phyloP scores from a whole-genome alignment of 2,797 vertebrate species.

The Myripristis jacobus region DNA sequence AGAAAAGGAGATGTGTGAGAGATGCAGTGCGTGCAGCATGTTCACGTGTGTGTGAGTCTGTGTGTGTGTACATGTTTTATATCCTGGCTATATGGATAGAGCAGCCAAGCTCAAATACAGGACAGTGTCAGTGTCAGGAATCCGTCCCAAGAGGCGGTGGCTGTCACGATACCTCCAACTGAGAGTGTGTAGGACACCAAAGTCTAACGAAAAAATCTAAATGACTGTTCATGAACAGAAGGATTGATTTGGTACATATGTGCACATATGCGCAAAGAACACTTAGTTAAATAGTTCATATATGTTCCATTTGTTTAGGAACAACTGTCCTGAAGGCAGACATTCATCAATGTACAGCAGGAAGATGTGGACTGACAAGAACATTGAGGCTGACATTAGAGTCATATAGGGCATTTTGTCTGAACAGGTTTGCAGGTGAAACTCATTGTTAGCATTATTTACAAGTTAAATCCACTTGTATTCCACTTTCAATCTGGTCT shows the following conservation, averaged over 20 bases:
- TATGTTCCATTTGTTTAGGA: neutral
- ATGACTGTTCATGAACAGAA: constrained; percentile 26
- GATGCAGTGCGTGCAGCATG: constrained; percentile 50
- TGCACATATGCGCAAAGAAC: neutral
- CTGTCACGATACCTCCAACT: constrained; percentile 29
- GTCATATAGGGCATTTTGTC: neutral
- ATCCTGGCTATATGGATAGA: constrained; percentile 27
- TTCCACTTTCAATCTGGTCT: neutral
- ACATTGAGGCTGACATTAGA: neutral
- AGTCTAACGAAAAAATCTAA: constrained; percentile 13
- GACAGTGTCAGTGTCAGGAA: constrained; percentile 5
- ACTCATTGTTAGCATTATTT: neutral
- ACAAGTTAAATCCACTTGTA: neutral
- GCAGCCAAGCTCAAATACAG: constrained; percentile 20
- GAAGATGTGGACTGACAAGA: no score
- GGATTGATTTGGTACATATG: constrained; percentile 25
- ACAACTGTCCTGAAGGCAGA: constrained; percentile 16
- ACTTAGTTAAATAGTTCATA: constrained; percentile 5
- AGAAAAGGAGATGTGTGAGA: constrained; percentile 55
- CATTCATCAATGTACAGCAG: neutral
- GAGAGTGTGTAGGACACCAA: constrained; percentile 11
- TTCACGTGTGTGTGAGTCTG: no score
- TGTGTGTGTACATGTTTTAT: constrained; percentile 42
- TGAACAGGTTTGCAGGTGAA: neutral
- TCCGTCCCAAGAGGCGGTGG: neutral